These are phyloP conservation scores for Drosophila mimica DNA, from an alignment of 2,888 invertebrate genomes.

Conservation along the genomic window DNA sequence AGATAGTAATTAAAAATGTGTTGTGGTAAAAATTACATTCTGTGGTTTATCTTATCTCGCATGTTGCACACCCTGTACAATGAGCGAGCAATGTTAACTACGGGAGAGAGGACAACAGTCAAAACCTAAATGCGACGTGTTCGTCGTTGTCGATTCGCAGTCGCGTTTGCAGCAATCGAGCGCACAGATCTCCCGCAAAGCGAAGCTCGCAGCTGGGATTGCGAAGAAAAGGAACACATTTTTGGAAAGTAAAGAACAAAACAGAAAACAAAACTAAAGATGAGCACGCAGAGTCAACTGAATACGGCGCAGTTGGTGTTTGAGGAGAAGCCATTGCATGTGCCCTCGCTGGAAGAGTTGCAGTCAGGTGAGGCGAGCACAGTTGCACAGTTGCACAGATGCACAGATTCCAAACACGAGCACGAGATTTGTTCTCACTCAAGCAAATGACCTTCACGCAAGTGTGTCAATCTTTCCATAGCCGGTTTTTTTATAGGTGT, in stretches of 20 bases:
- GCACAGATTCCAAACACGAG: slow-evolving; percentile 19
- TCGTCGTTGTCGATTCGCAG: slow-evolving; percentile 43
- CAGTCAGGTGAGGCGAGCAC: slow-evolving; percentile 86
- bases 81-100: slow-evolving; percentile 68
- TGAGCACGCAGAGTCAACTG: slow-evolving; percentile 70
- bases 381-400: background rate
- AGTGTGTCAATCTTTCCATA: slow-evolving; percentile 69
- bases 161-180: slow-evolving; percentile 61
- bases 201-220: slow-evolving; percentile 4
- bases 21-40: slow-evolving; percentile 13
- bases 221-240: slow-evolving; percentile 3
- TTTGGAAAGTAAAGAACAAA: background rate
- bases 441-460: slow-evolving; percentile 72
- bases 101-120: slow-evolving; percentile 46
- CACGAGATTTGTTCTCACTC: background rate
- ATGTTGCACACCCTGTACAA: slow-evolving; percentile 65
- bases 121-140: slow-evolving; percentile 32
- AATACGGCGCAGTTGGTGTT: slow-evolving; percentile 84
- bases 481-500: slow-evolving; percentile 51
- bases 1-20: slow-evolving; percentile 39
- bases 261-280: slow-evolving; percentile 27
- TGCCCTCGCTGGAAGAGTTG: slow-evolving; percentile 89
- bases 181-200: slow-evolving; percentile 42
- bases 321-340: slow-evolving; percentile 87
- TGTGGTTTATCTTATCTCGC: slow-evolving; percentile 68